These are phyloP conservation scores for Antennarius striatus DNA, from an alignment of 2,113 vertebrate species.

Conservation along the genomic window DNA sequence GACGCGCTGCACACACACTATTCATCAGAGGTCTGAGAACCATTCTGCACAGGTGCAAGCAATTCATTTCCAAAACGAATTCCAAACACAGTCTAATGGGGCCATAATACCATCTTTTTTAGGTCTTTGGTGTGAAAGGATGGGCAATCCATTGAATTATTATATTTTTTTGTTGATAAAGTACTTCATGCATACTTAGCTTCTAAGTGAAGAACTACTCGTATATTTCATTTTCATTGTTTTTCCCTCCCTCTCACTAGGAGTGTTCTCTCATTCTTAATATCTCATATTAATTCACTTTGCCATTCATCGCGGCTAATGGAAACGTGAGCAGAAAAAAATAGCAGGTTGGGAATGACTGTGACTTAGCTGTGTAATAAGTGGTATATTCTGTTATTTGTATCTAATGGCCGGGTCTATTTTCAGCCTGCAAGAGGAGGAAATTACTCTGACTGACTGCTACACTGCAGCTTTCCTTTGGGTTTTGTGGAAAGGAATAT, in stretches of 20 bases:
- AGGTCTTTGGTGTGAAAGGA: too few species aligned
- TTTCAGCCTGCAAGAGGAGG: constrained; percentile 37
- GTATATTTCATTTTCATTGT: too few species aligned
- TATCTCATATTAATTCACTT: background rate
- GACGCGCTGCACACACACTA: too few species aligned
- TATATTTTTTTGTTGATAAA: too few species aligned
- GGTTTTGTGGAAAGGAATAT: constrained; percentile 16
- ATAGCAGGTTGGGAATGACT: constrained; percentile 15
- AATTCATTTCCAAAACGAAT: constrained; percentile 2
- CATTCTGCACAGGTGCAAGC: too few species aligned
- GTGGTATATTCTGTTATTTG: constrained; percentile 40
- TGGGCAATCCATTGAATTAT: too few species aligned
- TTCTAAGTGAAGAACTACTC: too few species aligned
- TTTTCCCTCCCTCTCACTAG: too few species aligned
- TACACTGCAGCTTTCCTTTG: constrained; percentile 25
- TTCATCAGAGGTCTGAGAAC: too few species aligned
- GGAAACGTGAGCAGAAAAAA: constrained; percentile 14
- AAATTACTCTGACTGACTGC: constrained; percentile 40
- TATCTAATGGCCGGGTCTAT: constrained; percentile 46
- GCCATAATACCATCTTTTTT: constrained; percentile 30
- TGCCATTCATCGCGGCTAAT: constrained; percentile 17
- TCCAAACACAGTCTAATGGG: constrained; percentile 43
- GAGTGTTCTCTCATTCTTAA: too few species aligned
- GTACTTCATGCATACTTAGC: too few species aligned
- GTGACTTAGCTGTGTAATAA: constrained; percentile 14